phyloP scores from a whole-genome alignment of 2,113 vertebrate genomes.

The Solea solea region DNA sequence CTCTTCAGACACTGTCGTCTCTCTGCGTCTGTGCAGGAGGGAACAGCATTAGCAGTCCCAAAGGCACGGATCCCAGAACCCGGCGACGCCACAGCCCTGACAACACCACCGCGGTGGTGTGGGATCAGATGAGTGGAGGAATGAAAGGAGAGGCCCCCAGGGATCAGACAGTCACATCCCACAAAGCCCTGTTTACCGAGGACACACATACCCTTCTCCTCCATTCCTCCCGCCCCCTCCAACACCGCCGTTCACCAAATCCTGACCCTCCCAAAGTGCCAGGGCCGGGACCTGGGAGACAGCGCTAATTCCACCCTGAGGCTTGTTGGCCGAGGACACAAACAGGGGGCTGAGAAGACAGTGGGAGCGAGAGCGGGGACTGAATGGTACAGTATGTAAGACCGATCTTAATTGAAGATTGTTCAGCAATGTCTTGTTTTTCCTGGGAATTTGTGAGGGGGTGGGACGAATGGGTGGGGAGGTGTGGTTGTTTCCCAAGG shows the following conservation, averaged over 20 bases:
- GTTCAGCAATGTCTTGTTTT: constrained; percentile 78
- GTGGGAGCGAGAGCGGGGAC: constrained; percentile 32
- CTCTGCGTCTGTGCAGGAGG: constrained; percentile 9
- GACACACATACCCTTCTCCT: constrained; percentile 67
- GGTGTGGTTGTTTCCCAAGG: constrained; percentile 79
- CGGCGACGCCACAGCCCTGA: constrained; percentile 35
- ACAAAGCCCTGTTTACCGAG: constrained; percentile 82
- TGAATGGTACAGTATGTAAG: constrained; percentile 79
- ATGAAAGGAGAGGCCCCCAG: constrained; percentile 68
- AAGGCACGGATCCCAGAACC: constrained; percentile 60
- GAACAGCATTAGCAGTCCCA: constrained; percentile 14
- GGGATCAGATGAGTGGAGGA: constrained; percentile 54
- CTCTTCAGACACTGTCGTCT: constrained; percentile 20
- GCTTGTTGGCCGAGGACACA: constrained; percentile 72
- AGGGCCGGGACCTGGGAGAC: constrained; percentile 80
- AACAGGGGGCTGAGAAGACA: constrained; percentile 55
- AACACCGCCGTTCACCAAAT: constrained; percentile 56
- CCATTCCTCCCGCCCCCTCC: constrained; percentile 23
- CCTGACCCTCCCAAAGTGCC: constrained; percentile 67
- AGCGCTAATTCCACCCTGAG: constrained; percentile 77
- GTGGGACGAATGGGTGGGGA: constrained; percentile 40
- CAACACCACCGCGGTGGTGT: constrained; percentile 48
- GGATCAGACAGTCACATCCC: constrained; percentile 81
- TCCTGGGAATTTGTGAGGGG: constrained; percentile 74
- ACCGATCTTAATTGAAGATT: constrained; percentile 82